These are phyloP conservation scores for Xiphophorus birchmanni DNA, from an alignment of 2,797 vertebrate species.

Conservation along the genomic window DNA sequence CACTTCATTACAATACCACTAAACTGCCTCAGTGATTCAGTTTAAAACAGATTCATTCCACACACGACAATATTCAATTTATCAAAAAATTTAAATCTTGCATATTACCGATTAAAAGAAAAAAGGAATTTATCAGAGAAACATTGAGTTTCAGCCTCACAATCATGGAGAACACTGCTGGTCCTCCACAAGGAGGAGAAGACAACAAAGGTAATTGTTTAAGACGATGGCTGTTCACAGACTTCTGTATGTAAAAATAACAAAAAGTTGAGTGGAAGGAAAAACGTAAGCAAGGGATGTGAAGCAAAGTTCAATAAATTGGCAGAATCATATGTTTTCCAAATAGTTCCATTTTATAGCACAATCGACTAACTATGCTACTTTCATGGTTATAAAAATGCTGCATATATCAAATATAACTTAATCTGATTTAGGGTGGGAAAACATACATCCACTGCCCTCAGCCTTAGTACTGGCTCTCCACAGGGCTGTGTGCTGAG, in stretches of 20 bases:
- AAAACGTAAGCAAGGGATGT: neutral
- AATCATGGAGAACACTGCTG: neutral
- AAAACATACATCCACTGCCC: no score
- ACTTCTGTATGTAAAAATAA: neutral
- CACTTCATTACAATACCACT: neutral
- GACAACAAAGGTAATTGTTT: neutral
- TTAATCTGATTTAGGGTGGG: no score
- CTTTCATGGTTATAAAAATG: no score
- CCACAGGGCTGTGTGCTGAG: no score
- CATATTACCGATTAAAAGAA: neutral
- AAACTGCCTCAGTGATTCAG: neutral
- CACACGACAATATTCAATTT: neutral
- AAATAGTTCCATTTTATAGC: no score
- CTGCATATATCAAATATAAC: no score
- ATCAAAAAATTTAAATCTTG: neutral
- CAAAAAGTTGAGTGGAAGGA: neutral
- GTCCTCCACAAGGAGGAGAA: neutral
- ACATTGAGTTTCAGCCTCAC: neutral
- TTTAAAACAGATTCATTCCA: neutral
- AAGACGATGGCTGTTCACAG: neutral
- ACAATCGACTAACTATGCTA: no score
- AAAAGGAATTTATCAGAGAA: neutral
- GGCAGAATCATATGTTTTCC: neutral
- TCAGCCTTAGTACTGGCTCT: no score
- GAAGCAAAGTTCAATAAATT: neutral